Conservation (phyloP, 2,797 vertebrate genomes). For the Tolypeutes matacus region DNA sequence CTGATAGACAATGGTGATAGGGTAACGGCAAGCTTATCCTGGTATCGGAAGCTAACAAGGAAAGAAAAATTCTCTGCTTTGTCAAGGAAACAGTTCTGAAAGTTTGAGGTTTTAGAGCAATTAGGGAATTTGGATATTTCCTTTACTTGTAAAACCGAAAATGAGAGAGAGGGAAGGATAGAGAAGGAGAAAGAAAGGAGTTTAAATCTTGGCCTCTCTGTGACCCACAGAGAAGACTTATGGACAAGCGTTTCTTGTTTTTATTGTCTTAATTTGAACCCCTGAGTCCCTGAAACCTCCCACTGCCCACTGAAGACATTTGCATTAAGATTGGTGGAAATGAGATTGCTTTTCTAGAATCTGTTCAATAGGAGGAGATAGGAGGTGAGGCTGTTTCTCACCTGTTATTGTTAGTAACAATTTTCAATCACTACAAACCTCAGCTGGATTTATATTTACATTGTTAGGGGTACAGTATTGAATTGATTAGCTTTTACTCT, state of each 20-base stretch:
- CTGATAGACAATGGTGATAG: background rate
- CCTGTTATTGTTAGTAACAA: background rate
- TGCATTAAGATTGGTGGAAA: background rate
- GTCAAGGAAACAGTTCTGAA: conserved; percentile 6
- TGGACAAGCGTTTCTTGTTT: conserved; percentile 12
- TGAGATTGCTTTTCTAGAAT: background rate
- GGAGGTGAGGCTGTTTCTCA: background rate
- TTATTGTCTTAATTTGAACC: background rate
- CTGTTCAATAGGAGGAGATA: background rate
- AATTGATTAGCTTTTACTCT: background rate
- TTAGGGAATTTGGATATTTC: background rate
- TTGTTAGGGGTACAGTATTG: background rate
- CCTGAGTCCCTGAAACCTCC: background rate
- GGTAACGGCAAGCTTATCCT: background rate
- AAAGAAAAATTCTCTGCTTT: background rate
- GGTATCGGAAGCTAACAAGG: background rate
- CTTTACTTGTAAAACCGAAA: background rate
- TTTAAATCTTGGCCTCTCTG: background rate
- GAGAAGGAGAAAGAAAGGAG: background rate
- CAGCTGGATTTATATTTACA: background rate
- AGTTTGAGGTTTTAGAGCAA: background rate
- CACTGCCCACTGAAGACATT: background rate
- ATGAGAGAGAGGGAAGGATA: background rate
- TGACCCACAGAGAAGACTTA: background rate
- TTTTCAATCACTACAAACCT: background rate